A percentile compares a stretch with the other conserved stretches of the same genome.
phyloP scores from a whole-genome alignment of 2,113 vertebrate genomes.

The Pollimyrus isidori region DNA sequence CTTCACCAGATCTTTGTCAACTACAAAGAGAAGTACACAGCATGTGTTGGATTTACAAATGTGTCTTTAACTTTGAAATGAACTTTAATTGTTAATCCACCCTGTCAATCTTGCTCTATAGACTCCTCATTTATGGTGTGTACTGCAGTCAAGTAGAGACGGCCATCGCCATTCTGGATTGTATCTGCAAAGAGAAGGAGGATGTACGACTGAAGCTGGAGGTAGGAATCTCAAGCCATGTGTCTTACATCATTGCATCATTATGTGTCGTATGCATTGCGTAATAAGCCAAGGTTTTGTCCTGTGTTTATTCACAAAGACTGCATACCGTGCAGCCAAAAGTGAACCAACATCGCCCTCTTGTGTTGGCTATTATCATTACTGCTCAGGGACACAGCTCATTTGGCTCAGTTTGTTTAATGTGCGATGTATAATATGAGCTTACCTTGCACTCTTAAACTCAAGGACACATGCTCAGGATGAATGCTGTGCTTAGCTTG shows the following conservation, averaged over 20 bases:
- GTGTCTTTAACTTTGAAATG: neutral
- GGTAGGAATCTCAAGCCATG: conserved; percentile 49
- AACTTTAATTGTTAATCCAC: neutral
- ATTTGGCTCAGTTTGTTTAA: neutral
- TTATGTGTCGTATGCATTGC: neutral
- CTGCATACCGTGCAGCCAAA: neutral
- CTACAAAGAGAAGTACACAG: conserved; percentile 84
- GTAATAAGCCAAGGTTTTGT: neutral
- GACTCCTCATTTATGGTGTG: conserved; percentile 82
- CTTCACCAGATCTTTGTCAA: conserved; percentile 82
- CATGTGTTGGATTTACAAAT: neutral
- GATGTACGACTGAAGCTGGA: conserved; percentile 82
- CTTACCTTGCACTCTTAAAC: neutral
- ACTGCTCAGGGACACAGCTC: neutral
- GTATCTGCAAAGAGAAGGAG: conserved; percentile 84
- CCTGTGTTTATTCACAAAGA: neutral
- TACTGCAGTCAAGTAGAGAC: conserved; percentile 88
- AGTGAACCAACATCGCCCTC: neutral
- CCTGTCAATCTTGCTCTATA: conserved; percentile 29
- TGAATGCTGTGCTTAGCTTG: neutral
- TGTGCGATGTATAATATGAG: neutral
- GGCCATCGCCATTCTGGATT: conserved; percentile 76
- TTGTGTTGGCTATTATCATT: neutral
- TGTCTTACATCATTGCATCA: neutral
- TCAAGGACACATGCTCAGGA: neutral